phyloP scores from a whole-genome alignment of 2,888 invertebrate species.

The Oeneis ivallda region DNA sequence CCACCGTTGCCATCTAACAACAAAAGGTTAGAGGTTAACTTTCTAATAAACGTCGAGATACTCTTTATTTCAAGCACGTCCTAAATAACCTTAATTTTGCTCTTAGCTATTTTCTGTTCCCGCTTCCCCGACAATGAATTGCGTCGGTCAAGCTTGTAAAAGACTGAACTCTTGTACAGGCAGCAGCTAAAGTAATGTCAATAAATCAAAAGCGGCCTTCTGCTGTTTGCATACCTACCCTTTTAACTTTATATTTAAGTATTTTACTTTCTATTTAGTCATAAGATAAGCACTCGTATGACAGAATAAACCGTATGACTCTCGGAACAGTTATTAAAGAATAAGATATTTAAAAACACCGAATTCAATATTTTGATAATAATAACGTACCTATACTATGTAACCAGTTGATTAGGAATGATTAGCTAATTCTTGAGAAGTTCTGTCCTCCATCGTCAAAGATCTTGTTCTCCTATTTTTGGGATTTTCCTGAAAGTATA shows the following conservation, averaged over 20 bases:
- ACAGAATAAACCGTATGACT: no score
- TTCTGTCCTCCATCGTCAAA: no score
- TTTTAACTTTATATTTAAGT: background rate
- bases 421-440: no score
- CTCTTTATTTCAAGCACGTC: slow-evolving; percentile 40
- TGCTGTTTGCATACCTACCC: background rate
- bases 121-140: slow-evolving; percentile 41
- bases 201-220: background rate
- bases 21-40: slow-evolving; percentile 27
- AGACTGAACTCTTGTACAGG: slow-evolving; percentile 32
- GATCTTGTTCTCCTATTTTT: no score
- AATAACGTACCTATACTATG: no score
- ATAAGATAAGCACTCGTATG: no score
- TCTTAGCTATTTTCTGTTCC: slow-evolving; percentile 40
- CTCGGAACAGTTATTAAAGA: no score
- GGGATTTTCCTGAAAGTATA: no score
- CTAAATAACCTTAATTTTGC: slow-evolving; percentile 42
- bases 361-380: no score
- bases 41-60: slow-evolving; percentile 40
- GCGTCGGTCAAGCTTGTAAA: slow-evolving; percentile 38
- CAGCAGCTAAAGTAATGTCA: slow-evolving; percentile 18
- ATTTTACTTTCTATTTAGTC: no score
- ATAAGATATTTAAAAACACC: no score
- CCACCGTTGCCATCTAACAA: slow-evolving; percentile 4
- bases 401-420: no score